phyloP scores from a whole-genome alignment of 2,888 invertebrate species.

The Phyto melanocephala region DNA sequence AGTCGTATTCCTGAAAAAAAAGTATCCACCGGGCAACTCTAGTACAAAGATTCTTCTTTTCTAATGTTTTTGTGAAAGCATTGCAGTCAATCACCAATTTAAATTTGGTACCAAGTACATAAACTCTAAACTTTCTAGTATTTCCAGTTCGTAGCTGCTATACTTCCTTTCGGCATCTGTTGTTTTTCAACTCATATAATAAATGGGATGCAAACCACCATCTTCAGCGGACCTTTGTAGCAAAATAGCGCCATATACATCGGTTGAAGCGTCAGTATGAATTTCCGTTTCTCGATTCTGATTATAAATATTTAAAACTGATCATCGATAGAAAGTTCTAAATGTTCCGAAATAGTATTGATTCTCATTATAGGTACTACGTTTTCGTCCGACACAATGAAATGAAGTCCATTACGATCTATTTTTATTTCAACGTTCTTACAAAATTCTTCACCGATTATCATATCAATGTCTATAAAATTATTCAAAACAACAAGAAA shows the following conservation, averaged over 20 bases:
- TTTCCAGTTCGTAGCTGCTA: constrained; percentile 43
- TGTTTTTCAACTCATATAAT: constrained; percentile 20
- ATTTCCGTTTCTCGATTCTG: constrained; percentile 24
- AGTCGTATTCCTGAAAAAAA: too few species aligned
- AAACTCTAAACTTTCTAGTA: constrained; percentile 66
- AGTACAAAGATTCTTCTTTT: constrained; percentile 52
- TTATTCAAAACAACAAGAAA: neutral
- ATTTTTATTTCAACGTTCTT: neutral
- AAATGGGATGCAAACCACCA: neutral
- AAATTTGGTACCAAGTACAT: constrained; percentile 61
- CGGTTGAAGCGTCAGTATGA: constrained; percentile 30
- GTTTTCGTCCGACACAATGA: neutral
- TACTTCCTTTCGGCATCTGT: too few species aligned
- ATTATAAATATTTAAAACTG: constrained; percentile 20
- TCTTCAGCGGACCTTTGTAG: constrained; percentile 12
- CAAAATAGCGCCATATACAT: constrained; percentile 27
- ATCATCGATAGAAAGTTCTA: neutral
- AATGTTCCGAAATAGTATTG: neutral
- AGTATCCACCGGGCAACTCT: neutral
- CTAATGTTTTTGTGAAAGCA: constrained; percentile 59
- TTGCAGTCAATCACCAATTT: constrained; percentile 53
- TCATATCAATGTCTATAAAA: neutral
- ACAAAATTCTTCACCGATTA: constrained; percentile 14
- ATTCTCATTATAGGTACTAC: neutral
- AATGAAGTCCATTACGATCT: constrained; percentile 1